These are phyloP conservation scores for Rhinatrema bivittatum DNA, from an alignment of 2,797 vertebrate genomes.

Conservation along the genomic window DNA sequence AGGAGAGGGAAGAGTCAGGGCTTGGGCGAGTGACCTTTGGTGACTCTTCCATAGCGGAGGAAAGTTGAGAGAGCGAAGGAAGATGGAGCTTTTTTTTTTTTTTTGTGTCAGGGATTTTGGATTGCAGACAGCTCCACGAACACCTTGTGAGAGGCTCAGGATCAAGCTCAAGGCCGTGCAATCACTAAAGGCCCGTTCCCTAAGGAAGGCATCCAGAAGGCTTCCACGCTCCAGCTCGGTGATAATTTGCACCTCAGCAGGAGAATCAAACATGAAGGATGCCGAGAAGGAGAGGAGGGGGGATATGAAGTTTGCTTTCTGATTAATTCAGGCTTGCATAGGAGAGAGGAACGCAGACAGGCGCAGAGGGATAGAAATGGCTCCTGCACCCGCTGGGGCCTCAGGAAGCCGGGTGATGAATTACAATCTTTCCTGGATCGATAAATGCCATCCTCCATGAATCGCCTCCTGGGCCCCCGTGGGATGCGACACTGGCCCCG, in stretches of 20 bases:
- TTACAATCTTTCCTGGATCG: constrained; percentile 1
- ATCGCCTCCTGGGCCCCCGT: neutral
- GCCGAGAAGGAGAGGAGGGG: neutral
- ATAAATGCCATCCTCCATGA: neutral
- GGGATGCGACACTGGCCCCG: neutral
- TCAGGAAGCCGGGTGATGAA: constrained; percentile 1
- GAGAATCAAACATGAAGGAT: neutral
- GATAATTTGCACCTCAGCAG: neutral
- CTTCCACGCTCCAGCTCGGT: neutral
- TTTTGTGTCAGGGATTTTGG: too few relatives aligned
- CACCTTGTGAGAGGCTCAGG: neutral
- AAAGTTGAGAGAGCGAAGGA: too few relatives aligned
- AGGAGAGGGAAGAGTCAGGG: too few relatives aligned
- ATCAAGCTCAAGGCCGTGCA: neutral
- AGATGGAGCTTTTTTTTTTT: too few relatives aligned
- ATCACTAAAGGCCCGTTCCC: too few relatives aligned
- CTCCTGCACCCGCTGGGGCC: neutral
- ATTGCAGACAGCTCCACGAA: neutral
- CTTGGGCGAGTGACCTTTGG: too few relatives aligned
- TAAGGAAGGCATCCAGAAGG: too few relatives aligned
- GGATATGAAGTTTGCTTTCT: neutral
- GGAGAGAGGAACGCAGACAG: neutral
- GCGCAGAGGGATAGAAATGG: neutral
- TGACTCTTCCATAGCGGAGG: too few relatives aligned
- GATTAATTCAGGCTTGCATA: neutral